Conservation (phyloP, 2,797 vertebrate species). For the Acanthurus leucopareius region DNA sequence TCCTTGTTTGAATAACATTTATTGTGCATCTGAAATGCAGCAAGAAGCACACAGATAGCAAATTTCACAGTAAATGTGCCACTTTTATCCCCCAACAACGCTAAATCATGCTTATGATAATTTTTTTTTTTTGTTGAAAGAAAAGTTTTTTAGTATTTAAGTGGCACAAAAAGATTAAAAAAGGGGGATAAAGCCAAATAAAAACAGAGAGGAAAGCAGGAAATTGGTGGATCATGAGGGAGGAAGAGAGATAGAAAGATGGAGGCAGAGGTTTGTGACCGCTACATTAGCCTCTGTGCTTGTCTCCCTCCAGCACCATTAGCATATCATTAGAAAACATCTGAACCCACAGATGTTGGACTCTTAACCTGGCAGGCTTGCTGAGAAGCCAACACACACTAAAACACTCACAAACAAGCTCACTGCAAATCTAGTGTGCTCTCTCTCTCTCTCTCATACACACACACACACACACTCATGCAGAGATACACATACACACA, state of each 20-base stretch:
- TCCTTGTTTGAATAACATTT: not conserved
- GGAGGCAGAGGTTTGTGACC: conserved; percentile 76
- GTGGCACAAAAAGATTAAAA: not conserved
- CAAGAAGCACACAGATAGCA: no score
- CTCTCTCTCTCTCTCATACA: conserved; percentile 19
- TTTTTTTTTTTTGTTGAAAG: not conserved
- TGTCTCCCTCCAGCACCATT: conserved; percentile 79
- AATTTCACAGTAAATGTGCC: not conserved
- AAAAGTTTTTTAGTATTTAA: not conserved
- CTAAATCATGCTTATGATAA: not conserved
- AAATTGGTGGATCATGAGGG: conserved; percentile 14
- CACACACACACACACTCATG: conserved; percentile 2
- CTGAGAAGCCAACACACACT: conserved; percentile 66
- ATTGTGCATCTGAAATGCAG: no score
- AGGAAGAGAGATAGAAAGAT: conserved; percentile 37
- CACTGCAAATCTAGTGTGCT: conserved; percentile 37
- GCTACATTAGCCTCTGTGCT: conserved; percentile 77
- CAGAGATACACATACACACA: conserved; percentile 32
- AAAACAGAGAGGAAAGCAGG: conserved; percentile 7
- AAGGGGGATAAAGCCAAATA: not conserved
- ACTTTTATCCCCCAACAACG: not conserved
- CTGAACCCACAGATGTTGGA: conserved; percentile 85
- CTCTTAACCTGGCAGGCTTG: conserved; percentile 79
- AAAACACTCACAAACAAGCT: conserved; percentile 42
- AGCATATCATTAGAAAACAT: conserved; percentile 87